Evolutionary conservation across 2,888 invertebrate species (phyloP).

Genomic region (Watsonalla cultraria): DNA sequence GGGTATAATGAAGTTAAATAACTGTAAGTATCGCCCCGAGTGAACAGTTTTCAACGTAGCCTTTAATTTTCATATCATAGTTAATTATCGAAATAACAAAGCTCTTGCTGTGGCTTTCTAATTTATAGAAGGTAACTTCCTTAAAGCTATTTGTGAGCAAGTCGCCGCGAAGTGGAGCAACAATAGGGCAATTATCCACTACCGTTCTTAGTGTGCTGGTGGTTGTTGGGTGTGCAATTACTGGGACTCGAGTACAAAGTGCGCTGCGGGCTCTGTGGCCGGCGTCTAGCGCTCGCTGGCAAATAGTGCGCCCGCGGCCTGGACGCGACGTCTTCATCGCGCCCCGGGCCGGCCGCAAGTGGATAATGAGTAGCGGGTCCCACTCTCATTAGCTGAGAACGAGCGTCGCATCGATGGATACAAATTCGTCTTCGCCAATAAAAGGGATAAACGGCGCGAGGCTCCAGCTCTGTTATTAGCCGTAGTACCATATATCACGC

Average conservation of each 20-base stretch:
- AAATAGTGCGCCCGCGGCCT: slow-evolving; percentile 68
- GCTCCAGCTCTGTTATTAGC: slow-evolving; percentile 70
- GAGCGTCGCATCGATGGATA: slow-evolving; percentile 68
- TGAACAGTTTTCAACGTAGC: slow-evolving; percentile 45
- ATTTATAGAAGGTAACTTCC: slow-evolving; percentile 53
- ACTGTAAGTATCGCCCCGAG: slow-evolving; percentile 35
- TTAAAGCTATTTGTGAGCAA: slow-evolving; percentile 54
- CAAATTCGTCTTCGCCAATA: slow-evolving; percentile 68
- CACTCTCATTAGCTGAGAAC: slow-evolving; percentile 71
- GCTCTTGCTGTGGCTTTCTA: slow-evolving; percentile 53
- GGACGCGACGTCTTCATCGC: slow-evolving; percentile 71
- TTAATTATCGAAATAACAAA: slow-evolving; percentile 64
- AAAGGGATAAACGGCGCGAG: slow-evolving; percentile 72
- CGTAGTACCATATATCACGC: slow-evolving; percentile 76
- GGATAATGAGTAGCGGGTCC: slow-evolving; percentile 76
- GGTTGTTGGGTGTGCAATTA: slow-evolving; percentile 62
- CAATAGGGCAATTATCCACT: slow-evolving; percentile 73
- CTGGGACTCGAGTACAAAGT: slow-evolving; percentile 67
- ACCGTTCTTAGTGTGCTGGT: slow-evolving; percentile 59
- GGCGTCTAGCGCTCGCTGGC: slow-evolving; percentile 47
- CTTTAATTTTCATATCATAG: slow-evolving; percentile 60
- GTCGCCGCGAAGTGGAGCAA: slow-evolving; percentile 49
- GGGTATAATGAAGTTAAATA: slow-evolving; percentile 9
- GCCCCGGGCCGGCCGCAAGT: slow-evolving; percentile 66
- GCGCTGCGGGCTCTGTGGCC: slow-evolving; percentile 50